Conservation (phyloP, 2,113 vertebrate species). For the Oreotragus oreotragus region DNA sequence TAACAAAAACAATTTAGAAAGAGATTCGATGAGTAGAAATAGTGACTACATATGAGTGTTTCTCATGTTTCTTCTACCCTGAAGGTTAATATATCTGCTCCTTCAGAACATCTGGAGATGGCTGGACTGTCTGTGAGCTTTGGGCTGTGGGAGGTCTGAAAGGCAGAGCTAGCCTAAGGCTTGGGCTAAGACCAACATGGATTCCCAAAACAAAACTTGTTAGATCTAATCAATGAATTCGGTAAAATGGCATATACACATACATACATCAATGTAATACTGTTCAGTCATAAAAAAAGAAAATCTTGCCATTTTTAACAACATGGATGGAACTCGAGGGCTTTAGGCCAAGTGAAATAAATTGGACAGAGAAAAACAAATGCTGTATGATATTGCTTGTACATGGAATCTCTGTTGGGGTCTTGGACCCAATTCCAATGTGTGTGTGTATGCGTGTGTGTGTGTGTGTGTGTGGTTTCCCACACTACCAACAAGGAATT, state of each 20-base stretch:
- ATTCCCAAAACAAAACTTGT: background rate
- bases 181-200: background rate
- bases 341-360: background rate
- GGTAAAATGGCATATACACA: background rate
- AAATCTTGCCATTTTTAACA: background rate
- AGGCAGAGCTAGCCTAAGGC: background rate
- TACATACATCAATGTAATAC: background rate
- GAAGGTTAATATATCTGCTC: background rate
- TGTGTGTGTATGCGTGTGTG: background rate
- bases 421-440: background rate
- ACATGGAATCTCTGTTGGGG: background rate
- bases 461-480: background rate
- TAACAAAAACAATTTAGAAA: background rate
- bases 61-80: background rate
- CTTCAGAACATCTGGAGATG: background rate
- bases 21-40: background rate
- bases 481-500: background rate
- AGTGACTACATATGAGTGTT: background rate
- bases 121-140: background rate
- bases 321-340: background rate
- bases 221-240: background rate
- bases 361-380: background rate
- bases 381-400: background rate
- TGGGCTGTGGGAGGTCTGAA: background rate
- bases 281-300: background rate